Base-by-base conservation (phyloP, 2,888 invertebrate species). In the Esperia sulphurella region DNA sequence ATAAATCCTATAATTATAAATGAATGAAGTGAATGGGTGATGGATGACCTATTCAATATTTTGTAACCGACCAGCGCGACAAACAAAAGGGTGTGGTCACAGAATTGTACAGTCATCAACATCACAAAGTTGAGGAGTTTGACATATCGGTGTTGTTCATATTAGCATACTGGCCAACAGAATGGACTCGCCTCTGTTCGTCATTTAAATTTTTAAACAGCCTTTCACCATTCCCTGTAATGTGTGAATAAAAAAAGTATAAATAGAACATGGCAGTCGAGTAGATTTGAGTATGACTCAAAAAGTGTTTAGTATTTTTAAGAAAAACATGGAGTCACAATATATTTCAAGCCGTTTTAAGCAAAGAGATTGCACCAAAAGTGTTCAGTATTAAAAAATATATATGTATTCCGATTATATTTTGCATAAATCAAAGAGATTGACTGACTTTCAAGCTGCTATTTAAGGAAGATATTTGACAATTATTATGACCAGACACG, bases 131-230 rank as follows among this genome's bases (percentile, higher is more conserved):
- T 72, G 62, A 71, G 58, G 67, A 69, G 65, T 65, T 64, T 85
- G 85, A 84, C 83, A 79, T 83, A 80, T 83, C 61, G 68, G 75
- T 71, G 71, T 74, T 69, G 77, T 61, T 60, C 58, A 48, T 63
- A 85, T 85, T 83, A 79, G 77, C 83, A 84, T 86, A 84, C 83
- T 82, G 85, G 81, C 74, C 86, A 85, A 56, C 53, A 53, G 68
- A 70, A 65, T 52, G 69, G 68, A 73, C 75, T 60, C 61, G 64
- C 65, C 63, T 57, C 58, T 64, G 66, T 65, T 71, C 61, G 50
- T 66, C 60, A 80, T 81, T 81, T 72, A 61, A 79, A 83, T 80
- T 74, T 75, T 70, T 71, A 75, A 77, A 71, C 70, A 64, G 66
- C 63, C 66, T 81, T 79, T 78, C 75, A 66, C 69, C 62, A 69